Conservation (phyloP, 2,113 vertebrate species). For the Perccottus glenii region DNA sequence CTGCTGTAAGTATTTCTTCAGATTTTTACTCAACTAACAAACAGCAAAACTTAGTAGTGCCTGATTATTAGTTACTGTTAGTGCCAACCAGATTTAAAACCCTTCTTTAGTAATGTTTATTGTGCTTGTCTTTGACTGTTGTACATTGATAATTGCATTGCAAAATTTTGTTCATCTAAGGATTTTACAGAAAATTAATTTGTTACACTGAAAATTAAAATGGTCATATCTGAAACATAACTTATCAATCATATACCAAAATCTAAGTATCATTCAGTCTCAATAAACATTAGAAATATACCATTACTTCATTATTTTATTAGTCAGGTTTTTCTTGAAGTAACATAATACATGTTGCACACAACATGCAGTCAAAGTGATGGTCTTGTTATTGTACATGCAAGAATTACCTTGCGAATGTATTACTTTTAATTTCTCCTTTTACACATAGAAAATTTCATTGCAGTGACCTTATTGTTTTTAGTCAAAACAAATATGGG, state of each 20-base stretch:
- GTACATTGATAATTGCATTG: not conserved
- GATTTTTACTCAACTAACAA: not conserved
- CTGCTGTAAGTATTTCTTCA: conserved; percentile 74
- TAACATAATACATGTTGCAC: no score
- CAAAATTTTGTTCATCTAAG: not conserved
- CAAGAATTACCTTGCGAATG: not conserved
- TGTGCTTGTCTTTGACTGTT: not conserved
- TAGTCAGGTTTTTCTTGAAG: no score
- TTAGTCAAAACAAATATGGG: conserved; percentile 35
- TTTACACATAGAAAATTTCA: not conserved
- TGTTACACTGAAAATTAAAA: not conserved
- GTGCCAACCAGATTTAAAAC: not conserved
- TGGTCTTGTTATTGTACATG: not conserved
- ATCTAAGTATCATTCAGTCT: no score
- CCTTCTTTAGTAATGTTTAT: conserved; percentile 4
- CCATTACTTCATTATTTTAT: no score
- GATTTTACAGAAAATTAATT: not conserved
- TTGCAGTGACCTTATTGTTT: not conserved
- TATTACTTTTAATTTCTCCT: not conserved
- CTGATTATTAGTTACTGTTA: not conserved
- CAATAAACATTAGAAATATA: no score
- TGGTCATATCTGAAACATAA: no score
- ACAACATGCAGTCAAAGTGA: no score
- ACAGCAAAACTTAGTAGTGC: not conserved
- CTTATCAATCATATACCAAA: no score